Evolutionary conservation across 2,888 invertebrate species (phyloP), one percentile per base, ranked within the genome.

Genomic region (Taenaris catops): DNA sequence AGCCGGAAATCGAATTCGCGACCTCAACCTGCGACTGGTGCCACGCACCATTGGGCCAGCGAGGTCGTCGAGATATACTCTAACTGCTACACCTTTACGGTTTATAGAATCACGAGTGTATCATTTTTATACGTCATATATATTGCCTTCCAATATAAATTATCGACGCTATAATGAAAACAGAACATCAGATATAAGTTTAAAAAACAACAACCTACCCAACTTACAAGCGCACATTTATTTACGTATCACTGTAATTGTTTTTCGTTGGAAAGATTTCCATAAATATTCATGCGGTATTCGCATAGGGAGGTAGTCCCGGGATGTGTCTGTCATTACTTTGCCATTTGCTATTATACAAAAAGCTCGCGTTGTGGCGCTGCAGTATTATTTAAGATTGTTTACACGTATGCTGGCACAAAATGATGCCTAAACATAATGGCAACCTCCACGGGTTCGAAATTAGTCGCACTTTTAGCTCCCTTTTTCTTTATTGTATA

Each of bases 261-360:
- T 52, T 66, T 67, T 64, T 65, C 61, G 57, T 63, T 51, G 57
- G 55, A 68, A 72, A 75, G 65, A 71, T 61, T 63, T 67, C 58
- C 70, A 83, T 84, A 81, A 83, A 84, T 84, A 84, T 84, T 83
- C 81, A 84, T 81, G 69, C 55, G 48, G 60, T 74, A 80, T 81
- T 81, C 76, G 76, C 72, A 74, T 79, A 73, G 70, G 69, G 54
- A 54, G 54, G 59, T 49, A 56, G 58, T 58, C 66, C 58, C 59
- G 56, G 58, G 55, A 60, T 61, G 61, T 69, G 70, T 58, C 72
- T 70, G 69, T 81, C 79, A 84, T 84, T 81, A 83, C 83, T 69
- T 80, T 65, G 67, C 64, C 66, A 83, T 84, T 83, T 84, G 75
- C 66, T 54, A n/a, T n/a, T n/a, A n/a, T n/a, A 63, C 78, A 79